phyloP scores from a whole-genome alignment of 2,113 vertebrate species.

The Apteryx owenii region DNA sequence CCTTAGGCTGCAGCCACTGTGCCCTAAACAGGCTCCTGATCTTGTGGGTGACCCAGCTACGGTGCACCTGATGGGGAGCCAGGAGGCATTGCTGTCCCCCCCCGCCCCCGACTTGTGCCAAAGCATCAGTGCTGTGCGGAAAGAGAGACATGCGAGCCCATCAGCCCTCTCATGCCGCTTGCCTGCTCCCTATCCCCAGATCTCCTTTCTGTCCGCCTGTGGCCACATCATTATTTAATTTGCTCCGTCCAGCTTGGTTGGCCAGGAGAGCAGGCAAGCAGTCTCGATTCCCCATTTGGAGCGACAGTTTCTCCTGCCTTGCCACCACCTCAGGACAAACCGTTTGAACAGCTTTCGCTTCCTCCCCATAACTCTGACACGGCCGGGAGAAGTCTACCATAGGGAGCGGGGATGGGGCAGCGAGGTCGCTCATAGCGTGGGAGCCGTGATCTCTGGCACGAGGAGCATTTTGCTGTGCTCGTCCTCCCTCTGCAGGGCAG shows the following conservation, averaged over 20 bases:
- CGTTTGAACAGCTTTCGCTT: fast-evolving
- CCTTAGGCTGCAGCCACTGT: too few species aligned
- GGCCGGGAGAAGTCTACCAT: not conserved
- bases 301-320: fast-evolving
- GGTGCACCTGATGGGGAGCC: fast-evolving
- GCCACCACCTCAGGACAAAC: not conserved
- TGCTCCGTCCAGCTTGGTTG: not conserved
- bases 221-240: too few species aligned
- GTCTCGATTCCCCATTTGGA: not conserved
- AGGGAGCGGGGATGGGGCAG: not conserved
- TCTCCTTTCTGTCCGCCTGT: too few species aligned
- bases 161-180: not conserved
- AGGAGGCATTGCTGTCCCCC: not conserved
- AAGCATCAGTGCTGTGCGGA: not conserved
- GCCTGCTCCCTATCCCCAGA: not conserved
- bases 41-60: fast-evolving
- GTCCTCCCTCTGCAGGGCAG: not conserved
- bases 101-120: fast-evolving
- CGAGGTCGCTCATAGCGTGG: not conserved
- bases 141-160: not conserved
- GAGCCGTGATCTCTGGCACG: not conserved
- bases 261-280: too few species aligned
- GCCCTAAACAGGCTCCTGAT: not conserved
- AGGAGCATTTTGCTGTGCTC: constrained; percentile 8
- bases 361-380: not conserved